Evolutionary conservation across 2,113 vertebrate genomes (phyloP), one percentile per base, ranked within the genome.

Genomic region (Struthidea cinerea): DNA sequence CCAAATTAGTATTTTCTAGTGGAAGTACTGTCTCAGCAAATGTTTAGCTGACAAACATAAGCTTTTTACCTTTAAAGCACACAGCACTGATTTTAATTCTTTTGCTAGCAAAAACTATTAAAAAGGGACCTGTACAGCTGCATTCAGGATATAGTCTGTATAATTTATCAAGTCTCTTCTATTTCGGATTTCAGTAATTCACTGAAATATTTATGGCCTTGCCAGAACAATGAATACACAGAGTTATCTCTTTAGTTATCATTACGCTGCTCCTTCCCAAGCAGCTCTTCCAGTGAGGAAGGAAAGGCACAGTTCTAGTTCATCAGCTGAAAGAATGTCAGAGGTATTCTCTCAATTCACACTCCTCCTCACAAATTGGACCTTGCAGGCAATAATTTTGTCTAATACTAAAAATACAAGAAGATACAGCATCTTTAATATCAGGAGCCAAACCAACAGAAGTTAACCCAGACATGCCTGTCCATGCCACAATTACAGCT

Each of bases 181-280:
- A 84, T 47, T 89, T 94, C 65, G 70, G 60, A 87, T 96, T 82
- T 91, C 87, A 82, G 69, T 55, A 91, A 94, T 81, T 55, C 74
- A n/a, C 74, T 91, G 84, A 70, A 94, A 60, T 82, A 95, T 93
- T 95, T 75, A 89, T 71, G 77, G 81, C 84, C 69, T 94, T 94
- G 84, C 77, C 81, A 94, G 77, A 63, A 84, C 30, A 75, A 91
- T 16, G 77, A 84, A 82, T 14, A 84, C 68, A 94, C 50, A 35
- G 73, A 79, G 13, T 78, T 84, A 44, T 57, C 64, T 65, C 64
- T 74, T 86, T 2, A 75, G 56, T 32, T 75, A 35, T 67, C 50
- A 67, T 84, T 42, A 59, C 46, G 47, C 35, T 94, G 89, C 87
- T 93, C 33, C 52, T 85, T 78, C 35, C 26, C 47, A 49, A 57